Percentiles rank a stretch among this genome's conserved stretches.
Evolutionary conservation across 2,113 vertebrate genomes (phyloP).

Genomic region (Callaeas wilsoni): DNA sequence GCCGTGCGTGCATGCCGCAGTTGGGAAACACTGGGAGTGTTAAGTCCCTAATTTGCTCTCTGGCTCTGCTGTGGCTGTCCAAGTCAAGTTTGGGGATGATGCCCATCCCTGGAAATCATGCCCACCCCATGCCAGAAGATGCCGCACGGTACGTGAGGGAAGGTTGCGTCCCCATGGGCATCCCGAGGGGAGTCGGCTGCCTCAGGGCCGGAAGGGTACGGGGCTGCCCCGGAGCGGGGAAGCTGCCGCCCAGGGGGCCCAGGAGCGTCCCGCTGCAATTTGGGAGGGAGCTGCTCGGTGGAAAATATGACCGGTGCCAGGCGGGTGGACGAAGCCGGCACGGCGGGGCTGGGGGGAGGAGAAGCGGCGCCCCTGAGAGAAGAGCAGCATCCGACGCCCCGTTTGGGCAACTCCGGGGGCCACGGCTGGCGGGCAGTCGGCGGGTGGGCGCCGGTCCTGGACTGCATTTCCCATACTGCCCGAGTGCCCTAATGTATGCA

Average conservation of each 20-base stretch:
- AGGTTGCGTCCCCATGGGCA: background rate
- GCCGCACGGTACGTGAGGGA: background rate
- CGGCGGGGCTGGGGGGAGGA: background rate
- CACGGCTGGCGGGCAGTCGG: background rate
- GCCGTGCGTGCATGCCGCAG: background rate
- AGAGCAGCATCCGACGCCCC: background rate
- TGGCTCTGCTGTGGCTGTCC: background rate
- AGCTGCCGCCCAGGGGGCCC: background rate
- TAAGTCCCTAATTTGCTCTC: background rate
- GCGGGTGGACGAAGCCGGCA: background rate
- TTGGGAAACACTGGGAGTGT: background rate
- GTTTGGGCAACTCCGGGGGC: background rate
- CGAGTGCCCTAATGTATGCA: slow-evolving; percentile 83
- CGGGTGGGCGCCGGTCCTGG: slow-evolving; percentile 48
- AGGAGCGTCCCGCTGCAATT: background rate
- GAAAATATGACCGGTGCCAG: background rate
- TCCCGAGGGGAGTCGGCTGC: background rate
- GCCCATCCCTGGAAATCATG: background rate
- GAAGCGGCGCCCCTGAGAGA: background rate
- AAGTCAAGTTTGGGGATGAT: background rate
- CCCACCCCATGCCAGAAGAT: background rate
- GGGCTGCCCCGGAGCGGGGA: background rate
- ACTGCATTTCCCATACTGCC: slow-evolving; percentile 86
- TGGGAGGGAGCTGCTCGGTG: background rate
- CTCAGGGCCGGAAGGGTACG: background rate